A percentile compares a stretch with the other conserved stretches of the same genome.
Evolutionary conservation across 2,797 vertebrate species (phyloP).

Genomic region (Falco berigora): DNA sequence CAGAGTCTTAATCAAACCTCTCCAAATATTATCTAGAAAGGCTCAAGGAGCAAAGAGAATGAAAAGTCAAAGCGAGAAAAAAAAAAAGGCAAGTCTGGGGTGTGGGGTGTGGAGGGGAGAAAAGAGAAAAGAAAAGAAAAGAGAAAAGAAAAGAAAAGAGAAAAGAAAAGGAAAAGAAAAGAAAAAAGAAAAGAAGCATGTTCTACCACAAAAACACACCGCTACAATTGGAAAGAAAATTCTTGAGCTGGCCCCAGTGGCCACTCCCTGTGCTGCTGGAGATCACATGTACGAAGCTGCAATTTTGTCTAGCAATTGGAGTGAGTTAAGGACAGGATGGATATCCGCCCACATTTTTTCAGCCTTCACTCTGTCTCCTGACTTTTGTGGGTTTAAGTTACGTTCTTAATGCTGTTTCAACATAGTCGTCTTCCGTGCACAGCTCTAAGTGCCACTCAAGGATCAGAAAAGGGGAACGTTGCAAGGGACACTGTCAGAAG

Average conservation of each 20-base stretch:
- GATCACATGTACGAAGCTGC: slow-evolving; percentile 36
- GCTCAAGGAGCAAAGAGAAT: not conserved
- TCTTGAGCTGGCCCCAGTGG: slow-evolving; percentile 45
- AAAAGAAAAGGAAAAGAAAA: not conserved
- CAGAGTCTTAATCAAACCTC: not conserved
- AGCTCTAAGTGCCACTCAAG: not conserved
- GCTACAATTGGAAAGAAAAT: slow-evolving; percentile 19
- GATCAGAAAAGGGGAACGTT: not conserved
- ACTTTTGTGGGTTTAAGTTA: slow-evolving; percentile 18
- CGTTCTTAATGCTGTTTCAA: not conserved
- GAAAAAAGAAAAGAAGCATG: not conserved
- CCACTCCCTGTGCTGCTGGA: slow-evolving; percentile 40
- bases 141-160: not conserved
- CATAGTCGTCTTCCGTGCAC: not conserved
- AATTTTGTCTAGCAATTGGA: slow-evolving; percentile 21
- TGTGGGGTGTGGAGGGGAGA: no score
- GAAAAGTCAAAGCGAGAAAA: not conserved
- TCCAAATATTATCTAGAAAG: not conserved
- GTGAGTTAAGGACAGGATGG: slow-evolving; percentile 51
- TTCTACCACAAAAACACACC: slow-evolving; percentile 23
- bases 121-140: not conserved
- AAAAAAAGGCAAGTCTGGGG: not conserved
- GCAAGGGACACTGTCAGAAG: not conserved
- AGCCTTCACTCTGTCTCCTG: slow-evolving; percentile 32
- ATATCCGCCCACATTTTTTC: slow-evolving; percentile 32